Evolutionary conservation across 2,888 invertebrate genomes (phyloP).

Genomic region (Napeogenes inachia): DNA sequence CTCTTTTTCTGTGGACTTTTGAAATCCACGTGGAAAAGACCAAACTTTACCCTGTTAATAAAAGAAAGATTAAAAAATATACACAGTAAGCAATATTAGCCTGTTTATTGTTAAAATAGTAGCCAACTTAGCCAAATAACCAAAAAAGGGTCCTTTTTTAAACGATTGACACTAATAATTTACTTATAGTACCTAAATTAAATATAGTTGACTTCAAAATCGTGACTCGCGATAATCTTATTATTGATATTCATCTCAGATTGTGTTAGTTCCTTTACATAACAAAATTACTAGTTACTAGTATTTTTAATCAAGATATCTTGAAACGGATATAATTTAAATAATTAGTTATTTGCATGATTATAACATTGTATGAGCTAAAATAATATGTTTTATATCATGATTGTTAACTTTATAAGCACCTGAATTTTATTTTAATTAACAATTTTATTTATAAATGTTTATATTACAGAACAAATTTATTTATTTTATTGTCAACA

Average conservation of each 20-base stretch:
- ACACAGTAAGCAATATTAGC: background rate
- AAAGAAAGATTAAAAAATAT: slow-evolving; percentile 3
- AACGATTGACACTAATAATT: no score
- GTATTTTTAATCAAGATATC: background rate
- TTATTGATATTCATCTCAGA: slow-evolving; percentile 8
- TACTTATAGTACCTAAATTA: no score
- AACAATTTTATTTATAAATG: no score
- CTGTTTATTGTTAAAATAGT: background rate
- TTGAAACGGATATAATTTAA: background rate
- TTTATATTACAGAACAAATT: no score
- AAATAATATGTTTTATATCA: no score
- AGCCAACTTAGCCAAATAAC: background rate
- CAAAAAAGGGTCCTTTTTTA: background rate
- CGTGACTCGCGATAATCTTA: slow-evolving; percentile 13
- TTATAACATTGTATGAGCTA: no score
- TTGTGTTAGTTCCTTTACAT: slow-evolving; percentile 6
- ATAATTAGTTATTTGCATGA: slow-evolving; percentile 1
- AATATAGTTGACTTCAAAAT: slow-evolving; percentile 1
- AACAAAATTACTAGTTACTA: background rate
- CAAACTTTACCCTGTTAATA: slow-evolving; percentile 64
- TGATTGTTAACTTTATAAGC: no score
- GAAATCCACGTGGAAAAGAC: slow-evolving; percentile 68
- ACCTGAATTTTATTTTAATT: no score
- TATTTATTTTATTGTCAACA: no score
- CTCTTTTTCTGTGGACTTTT: slow-evolving; percentile 56